Conservation (phyloP, 2,888 invertebrate genomes). For the Meganola albula region DNA sequence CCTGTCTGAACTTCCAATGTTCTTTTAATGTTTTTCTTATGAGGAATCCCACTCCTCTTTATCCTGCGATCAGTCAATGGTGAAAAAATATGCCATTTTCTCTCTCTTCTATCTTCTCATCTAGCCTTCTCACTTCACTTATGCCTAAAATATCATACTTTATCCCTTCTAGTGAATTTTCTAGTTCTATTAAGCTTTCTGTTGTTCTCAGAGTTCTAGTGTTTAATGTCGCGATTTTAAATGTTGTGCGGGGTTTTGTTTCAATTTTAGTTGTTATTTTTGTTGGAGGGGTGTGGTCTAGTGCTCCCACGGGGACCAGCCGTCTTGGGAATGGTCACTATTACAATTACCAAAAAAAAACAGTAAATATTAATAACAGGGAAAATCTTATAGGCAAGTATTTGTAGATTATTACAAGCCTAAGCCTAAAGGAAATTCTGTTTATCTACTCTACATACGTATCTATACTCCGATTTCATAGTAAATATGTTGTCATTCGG, state of each 20-base stretch:
- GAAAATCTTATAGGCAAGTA: no score
- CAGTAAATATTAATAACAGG: no score
- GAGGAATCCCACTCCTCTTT: slow-evolving; percentile 7
- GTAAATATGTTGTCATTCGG: no score
- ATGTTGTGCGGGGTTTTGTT: neutral
- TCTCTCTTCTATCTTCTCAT: slow-evolving; percentile 1
- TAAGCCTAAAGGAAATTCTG: no score
- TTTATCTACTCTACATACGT: no score
- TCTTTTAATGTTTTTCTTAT: slow-evolving; percentile 1
- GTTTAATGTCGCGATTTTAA: slow-evolving; percentile 2
- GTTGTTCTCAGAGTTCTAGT: slow-evolving; percentile 7
- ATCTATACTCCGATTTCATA: no score
- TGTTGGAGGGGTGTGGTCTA: slow-evolving; percentile 9
- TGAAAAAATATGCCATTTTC: no score
- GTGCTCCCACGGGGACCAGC: slow-evolving; percentile 9
- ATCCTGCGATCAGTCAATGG: no score
- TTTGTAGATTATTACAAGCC: no score
- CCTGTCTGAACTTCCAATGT: slow-evolving; percentile 7
- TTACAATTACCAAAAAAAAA: no score
- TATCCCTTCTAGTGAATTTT: slow-evolving; percentile 3
- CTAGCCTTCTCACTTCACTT: slow-evolving; percentile 5
- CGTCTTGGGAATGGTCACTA: slow-evolving; percentile 12
- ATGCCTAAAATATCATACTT: slow-evolving; percentile 5
- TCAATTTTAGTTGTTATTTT: no score
- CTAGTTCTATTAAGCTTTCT: slow-evolving; percentile 6